These are phyloP conservation scores for Porites lutea DNA, from an alignment of 64 coral and sea anemone species.

Conservation along the genomic window DNA sequence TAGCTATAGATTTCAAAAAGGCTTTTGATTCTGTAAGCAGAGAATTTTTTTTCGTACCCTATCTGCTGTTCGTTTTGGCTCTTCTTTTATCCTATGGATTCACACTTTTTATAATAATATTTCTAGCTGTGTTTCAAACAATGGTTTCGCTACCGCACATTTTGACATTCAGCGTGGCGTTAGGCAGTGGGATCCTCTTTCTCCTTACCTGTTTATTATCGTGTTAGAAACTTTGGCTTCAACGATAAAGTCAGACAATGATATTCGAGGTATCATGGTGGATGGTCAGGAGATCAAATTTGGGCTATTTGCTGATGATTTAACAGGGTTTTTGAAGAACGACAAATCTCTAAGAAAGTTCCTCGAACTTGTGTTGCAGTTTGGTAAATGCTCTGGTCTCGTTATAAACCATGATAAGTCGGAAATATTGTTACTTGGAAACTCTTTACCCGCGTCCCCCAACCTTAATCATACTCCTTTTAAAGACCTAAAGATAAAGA, in stretches of 20 bases:
- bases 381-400: conserved; percentile 27
- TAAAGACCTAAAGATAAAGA: conserved; percentile 17
- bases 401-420: conserved; percentile 40
- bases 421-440: conserved; percentile 25
- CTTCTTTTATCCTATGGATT: background rate
- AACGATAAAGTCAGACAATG: background rate
- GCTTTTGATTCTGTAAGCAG: conserved; percentile 47
- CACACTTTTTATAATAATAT: too few relatives aligned
- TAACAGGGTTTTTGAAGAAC: conserved; percentile 15
- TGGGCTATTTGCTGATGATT: conserved; percentile 47
- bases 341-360: conserved; percentile 13
- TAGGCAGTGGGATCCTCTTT: too few relatives aligned
- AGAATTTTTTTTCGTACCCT: background rate
- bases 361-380: background rate
- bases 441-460: background rate
- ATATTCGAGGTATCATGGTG: conserved; percentile 16
- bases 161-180: too few relatives aligned
- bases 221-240: too few relatives aligned
- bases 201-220: too few relatives aligned
- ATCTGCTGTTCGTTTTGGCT: background rate
- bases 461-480: background rate
- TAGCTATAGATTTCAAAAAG: conserved; percentile 34
- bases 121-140: too few relatives aligned
- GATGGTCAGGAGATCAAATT: conserved; percentile 41
- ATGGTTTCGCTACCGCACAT: too few relatives aligned